A percentile compares a stretch with the other conserved stretches of the same genome.
Conservation (phyloP, 2,888 invertebrate species). For the Netelia melanura region DNA sequence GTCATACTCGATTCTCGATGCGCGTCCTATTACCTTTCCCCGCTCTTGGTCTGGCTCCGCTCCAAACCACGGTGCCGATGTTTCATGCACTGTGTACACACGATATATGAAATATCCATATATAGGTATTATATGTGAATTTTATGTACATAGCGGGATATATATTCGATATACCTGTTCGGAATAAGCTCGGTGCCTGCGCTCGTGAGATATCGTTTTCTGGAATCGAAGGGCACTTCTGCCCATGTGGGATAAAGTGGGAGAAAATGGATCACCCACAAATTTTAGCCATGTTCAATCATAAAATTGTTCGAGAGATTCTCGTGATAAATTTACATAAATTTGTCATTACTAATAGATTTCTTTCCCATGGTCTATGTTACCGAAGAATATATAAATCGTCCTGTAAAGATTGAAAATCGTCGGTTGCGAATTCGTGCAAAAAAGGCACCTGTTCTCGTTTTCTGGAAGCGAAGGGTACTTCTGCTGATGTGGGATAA, state of each 20-base stretch:
- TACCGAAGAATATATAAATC: no score
- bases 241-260: neutral
- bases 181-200: slow-evolving; percentile 27
- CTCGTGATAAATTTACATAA: no score
- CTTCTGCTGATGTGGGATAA: no score
- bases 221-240: slow-evolving; percentile 13
- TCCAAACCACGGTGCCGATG: slow-evolving; percentile 54
- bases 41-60: slow-evolving; percentile 41
- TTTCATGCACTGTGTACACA: slow-evolving; percentile 42
- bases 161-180: slow-evolving; percentile 25
- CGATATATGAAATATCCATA: slow-evolving; percentile 5
- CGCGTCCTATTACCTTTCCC: slow-evolving; percentile 22
- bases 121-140: slow-evolving; percentile 20
- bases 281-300: no score
- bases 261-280: no score
- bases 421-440: no score
- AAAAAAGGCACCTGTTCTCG: no score
- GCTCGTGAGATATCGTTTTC: slow-evolving; percentile 42
- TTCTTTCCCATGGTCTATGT: no score
- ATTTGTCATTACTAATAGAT: no score
- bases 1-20: slow-evolving; percentile 41
- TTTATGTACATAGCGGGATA: neutral
- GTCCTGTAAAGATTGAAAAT: no score
- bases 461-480: no score
- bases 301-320: no score